These are phyloP conservation scores for Hedychridium roseum DNA, from an alignment of 2,888 invertebrate genomes.

Conservation along the genomic window DNA sequence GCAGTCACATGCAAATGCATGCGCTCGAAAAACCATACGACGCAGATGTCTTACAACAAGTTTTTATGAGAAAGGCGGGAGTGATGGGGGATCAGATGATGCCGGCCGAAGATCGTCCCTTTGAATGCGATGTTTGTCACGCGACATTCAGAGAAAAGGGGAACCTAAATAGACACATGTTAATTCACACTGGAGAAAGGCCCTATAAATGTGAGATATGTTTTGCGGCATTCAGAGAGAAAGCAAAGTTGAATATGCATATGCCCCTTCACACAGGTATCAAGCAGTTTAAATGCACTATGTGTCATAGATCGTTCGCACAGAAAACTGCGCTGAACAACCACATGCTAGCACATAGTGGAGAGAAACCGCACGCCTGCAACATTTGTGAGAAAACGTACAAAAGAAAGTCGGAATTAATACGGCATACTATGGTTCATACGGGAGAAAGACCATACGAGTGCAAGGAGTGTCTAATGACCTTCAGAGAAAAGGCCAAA, in stretches of 20 bases:
- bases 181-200: constrained; percentile 46
- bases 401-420: constrained; percentile 57
- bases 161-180: constrained; percentile 47
- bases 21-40: constrained; percentile 53
- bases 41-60: constrained; percentile 38
- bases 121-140: constrained; percentile 47
- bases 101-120: constrained; percentile 31
- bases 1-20: constrained; percentile 56
- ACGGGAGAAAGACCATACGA: constrained; percentile 59
- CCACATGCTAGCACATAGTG: constrained; percentile 57
- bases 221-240: constrained; percentile 49
- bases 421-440: constrained; percentile 58
- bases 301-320: constrained; percentile 53
- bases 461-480: constrained; percentile 60
- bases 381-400: constrained; percentile 58
- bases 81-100: constrained; percentile 26
- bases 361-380: constrained; percentile 58
- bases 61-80: constrained; percentile 37
- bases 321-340: constrained; percentile 57
- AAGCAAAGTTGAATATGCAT: constrained; percentile 46
- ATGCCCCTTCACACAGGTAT: constrained; percentile 41
- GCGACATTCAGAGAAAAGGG: constrained; percentile 45
- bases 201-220: constrained; percentile 53
- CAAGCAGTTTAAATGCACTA: constrained; percentile 54
- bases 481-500: constrained; percentile 58